phyloP scores from a whole-genome alignment of 1,140 invertebrate genomes.

The Calephelis nemesis region DNA sequence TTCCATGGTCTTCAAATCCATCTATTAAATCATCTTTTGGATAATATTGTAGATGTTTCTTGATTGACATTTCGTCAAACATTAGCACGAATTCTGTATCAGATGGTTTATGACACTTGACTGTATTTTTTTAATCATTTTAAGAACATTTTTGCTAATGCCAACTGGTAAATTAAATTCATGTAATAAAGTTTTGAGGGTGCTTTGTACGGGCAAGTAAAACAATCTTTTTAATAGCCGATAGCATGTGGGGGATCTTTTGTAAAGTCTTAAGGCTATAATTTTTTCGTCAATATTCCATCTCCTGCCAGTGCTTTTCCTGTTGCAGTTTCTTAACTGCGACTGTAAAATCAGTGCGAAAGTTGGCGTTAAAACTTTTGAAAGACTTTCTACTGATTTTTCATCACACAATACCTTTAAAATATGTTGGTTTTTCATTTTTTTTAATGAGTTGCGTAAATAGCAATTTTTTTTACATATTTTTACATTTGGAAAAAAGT shows the following conservation, averaged over 20 bases:
- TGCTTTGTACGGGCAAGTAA: slow-evolving; percentile 24
- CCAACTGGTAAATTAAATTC: neutral
- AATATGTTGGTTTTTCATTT: neutral
- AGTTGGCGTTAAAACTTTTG: neutral
- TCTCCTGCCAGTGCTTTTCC: slow-evolving; percentile 16
- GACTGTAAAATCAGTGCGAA: neutral
- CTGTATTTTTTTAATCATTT: neutral
- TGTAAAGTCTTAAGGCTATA: slow-evolving; percentile 27
- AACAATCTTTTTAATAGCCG: slow-evolving; percentile 29
- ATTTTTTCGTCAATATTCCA: slow-evolving; percentile 30
- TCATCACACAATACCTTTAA: neutral
- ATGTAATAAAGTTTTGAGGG: neutral
- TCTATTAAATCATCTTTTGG: neutral
- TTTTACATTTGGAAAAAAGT: neutral
- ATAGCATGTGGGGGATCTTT: slow-evolving; percentile 34
- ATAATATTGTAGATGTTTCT: slow-evolving; percentile 6
- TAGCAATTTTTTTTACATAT: neutral
- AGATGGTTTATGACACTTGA: neutral
- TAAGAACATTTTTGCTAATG: neutral
- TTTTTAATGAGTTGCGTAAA: neutral
- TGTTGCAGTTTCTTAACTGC: slow-evolving; percentile 9
- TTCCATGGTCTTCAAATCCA: neutral
- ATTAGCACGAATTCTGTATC: slow-evolving; percentile 22
- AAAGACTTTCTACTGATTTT: neutral
- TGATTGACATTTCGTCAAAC: slow-evolving; percentile 18